Evolutionary conservation across 2,888 invertebrate genomes (phyloP), one percentile per base, ranked within the genome.

Genomic region (Caenorhabditis macrosperma): DNA sequence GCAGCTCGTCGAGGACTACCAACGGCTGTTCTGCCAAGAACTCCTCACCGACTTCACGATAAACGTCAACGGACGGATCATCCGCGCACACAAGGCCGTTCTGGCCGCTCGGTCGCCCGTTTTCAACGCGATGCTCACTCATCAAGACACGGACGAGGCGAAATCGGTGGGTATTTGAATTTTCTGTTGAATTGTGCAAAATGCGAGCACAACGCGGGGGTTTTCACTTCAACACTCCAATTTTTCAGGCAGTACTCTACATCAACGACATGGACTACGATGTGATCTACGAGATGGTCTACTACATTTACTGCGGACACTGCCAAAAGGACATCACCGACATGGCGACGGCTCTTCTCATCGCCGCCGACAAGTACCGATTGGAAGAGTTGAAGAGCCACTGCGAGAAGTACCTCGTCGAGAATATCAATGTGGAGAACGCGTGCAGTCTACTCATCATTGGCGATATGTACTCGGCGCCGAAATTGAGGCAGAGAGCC

Each of bases 281-380:
- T 24, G 90, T 90, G 17, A 86, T 90, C 15, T 71, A 81, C 67
- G 90, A 90, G 57, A 90, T 90, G 91, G 81, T 90, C 52, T 80
- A 85, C 59, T 91, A 89, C 76, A 88, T 90, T 61, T 90, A 90
- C 64, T 85, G 83, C 41, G 91, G 90, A 0, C 72, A 82, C 7
- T 89, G 87, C 59, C 80, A 86, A 26, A 84, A 87, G 41, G 88
- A 89, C 33, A 86, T 90, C 44, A 78, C 82, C 52, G 90, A 91
- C 59, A 82, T 90, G 63, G 89, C 83, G 15, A 88, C 86, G 10
- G 90, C 90, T 41, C 75, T 90, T 61, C 77, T 90, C 33, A 87
- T 90, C 54, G 90, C 90, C 6, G 90, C 90, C 26, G 90, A 90
- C 78, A 90, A 91, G 66, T 90, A 82, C 66, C 77, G 89, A 15